phyloP scores from a whole-genome alignment of 2,888 invertebrate species.

The Caenorhabditis zanzibari region DNA sequence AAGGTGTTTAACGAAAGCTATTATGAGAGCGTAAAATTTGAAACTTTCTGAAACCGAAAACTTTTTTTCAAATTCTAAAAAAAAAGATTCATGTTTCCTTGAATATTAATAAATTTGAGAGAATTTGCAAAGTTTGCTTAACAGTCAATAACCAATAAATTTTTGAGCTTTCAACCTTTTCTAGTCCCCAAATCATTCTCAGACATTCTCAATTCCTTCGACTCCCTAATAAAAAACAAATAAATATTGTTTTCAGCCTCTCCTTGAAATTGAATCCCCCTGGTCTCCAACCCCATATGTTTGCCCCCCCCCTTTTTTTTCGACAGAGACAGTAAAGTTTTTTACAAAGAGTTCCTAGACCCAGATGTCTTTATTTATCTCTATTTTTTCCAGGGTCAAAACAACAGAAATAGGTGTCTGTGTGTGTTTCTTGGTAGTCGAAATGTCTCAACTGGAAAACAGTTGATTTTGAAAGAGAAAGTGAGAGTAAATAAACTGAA shows the following conservation, averaged over 20 bases:
- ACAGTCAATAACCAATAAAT: background rate
- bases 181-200: background rate
- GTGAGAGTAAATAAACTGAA: conserved; percentile 7
- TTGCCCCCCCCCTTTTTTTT: background rate
- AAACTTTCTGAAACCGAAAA: too few relatives aligned
- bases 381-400: conserved; percentile 13
- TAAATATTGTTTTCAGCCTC: conserved; percentile 7
- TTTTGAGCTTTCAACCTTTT: background rate
- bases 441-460: conserved; percentile 34
- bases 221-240: conserved; percentile 12
- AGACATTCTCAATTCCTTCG: background rate
- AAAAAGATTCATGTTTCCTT: too few relatives aligned
- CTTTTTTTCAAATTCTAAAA: too few relatives aligned
- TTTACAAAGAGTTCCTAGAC: conserved; percentile 20
- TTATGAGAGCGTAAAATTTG: too few relatives aligned
- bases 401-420: conserved; percentile 28
- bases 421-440: conserved; percentile 11
- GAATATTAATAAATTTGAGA: conserved; percentile 48
- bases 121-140: conserved; percentile 30
- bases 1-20: too few relatives aligned
- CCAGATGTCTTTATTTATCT: conserved; percentile 34
- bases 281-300: conserved; percentile 28
- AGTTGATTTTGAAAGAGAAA: conserved; percentile 24
- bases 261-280: conserved; percentile 24
- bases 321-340: conserved; percentile 18